A percentile compares a stretch with the other conserved stretches of the same genome.
These are phyloP conservation scores for Lucilia cuprina DNA, from an alignment of 1,140 invertebrate species.

Conservation along the genomic window DNA sequence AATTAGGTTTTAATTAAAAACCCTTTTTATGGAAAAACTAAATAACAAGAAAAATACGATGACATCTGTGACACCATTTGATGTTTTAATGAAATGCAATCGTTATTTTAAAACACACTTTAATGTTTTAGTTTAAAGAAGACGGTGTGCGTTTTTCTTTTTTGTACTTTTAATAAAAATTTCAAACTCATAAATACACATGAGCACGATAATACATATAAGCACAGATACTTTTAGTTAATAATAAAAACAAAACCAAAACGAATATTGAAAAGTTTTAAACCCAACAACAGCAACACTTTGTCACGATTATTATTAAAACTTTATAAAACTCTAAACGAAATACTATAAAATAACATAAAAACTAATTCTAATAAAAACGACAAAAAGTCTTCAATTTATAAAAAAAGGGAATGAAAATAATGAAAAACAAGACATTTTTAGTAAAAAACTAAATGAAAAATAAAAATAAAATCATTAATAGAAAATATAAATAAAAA, in stretches of 20 bases:
- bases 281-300: not conserved
- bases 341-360: not conserved
- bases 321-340: not conserved
- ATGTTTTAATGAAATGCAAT: constrained; percentile 4
- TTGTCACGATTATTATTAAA: constrained; percentile 6
- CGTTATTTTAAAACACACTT: not conserved
- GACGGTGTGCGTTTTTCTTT: not conserved
- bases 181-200: constrained; percentile 6
- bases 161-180: not conserved
- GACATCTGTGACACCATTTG: constrained; percentile 16
- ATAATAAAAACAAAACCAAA: not conserved
- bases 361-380: not conserved
- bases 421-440: not conserved
- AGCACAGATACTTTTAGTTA: not conserved
- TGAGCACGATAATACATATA: not conserved
- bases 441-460: not conserved
- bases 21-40: not conserved
- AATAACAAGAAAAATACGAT: not conserved
- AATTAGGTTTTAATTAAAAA: constrained; percentile 8
- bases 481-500: not conserved
- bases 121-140: not conserved
- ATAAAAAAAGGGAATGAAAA: not conserved
- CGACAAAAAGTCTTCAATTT: not conserved
- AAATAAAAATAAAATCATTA: not conserved
- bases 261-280: not conserved